phyloP scores from a whole-genome alignment of 2,888 invertebrate genomes.

The Acanthopleura granulata region DNA sequence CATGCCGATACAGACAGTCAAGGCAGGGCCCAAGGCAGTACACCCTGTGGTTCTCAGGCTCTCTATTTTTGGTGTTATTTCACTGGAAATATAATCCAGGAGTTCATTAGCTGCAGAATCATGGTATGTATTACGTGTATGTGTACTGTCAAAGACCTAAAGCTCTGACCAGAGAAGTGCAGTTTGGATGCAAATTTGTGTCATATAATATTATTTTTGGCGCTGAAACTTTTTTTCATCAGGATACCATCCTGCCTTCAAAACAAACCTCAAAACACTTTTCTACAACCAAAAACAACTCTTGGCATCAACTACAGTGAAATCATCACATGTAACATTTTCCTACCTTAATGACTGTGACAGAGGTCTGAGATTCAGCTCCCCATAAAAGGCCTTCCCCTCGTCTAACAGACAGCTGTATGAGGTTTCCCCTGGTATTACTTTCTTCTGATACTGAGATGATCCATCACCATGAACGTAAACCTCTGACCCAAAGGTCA shows the following conservation, averaged over 20 bases:
- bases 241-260: too few species aligned
- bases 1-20: slow-evolving; percentile 53
- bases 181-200: too few species aligned
- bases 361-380: slow-evolving; percentile 43
- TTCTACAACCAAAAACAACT: too few species aligned
- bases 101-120: too few species aligned
- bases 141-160: too few species aligned
- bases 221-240: too few species aligned
- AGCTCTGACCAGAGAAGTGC: too few species aligned
- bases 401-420: slow-evolving; percentile 34
- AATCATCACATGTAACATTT: too few species aligned
- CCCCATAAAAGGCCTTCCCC: slow-evolving; percentile 41
- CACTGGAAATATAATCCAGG: slow-evolving; percentile 26
- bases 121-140: too few species aligned
- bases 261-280: too few species aligned
- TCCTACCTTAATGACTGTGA: slow-evolving; percentile 40
- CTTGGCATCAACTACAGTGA: too few species aligned
- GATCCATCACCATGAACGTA: slow-evolving; percentile 47
- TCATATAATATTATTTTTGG: too few species aligned
- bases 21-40: slow-evolving; percentile 61
- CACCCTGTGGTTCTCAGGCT: slow-evolving; percentile 38
- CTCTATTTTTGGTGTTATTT: slow-evolving; percentile 37
- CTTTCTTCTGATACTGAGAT: slow-evolving; percentile 3
- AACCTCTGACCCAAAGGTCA: slow-evolving; percentile 52
- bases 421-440: slow-evolving; percentile 24